Percentiles rank a stretch among this genome's conserved stretches.
Conservation (phyloP, 2,888 invertebrate species). For the Philonicus albiceps region DNA sequence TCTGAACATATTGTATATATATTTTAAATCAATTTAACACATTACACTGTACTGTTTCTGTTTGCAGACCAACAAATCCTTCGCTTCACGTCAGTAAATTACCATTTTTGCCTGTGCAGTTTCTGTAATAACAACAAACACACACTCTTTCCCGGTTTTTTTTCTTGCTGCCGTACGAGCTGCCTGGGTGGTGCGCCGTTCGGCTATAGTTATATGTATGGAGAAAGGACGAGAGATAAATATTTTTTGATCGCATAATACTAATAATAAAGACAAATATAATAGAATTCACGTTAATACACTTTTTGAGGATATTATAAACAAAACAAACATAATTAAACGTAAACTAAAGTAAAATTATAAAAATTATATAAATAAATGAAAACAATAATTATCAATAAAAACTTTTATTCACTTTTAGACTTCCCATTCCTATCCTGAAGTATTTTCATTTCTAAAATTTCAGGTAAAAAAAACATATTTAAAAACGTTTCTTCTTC, state of each 20-base stretch:
- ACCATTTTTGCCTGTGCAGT: conserved; percentile 61
- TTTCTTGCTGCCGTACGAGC: conserved; percentile 6
- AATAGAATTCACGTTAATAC: conserved; percentile 36
- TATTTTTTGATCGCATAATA: conserved; percentile 34
- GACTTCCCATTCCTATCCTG: not conserved
- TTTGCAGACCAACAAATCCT: conserved; percentile 58
- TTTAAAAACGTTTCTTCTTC: too few species aligned
- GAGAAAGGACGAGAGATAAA: conserved; percentile 5
- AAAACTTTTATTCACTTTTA: not conserved
- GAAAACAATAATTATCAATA: not conserved
- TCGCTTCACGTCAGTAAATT: conserved; percentile 60
- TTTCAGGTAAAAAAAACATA: too few species aligned
- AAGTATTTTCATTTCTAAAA: too few species aligned
- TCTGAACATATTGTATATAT: not conserved
- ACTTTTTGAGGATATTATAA: conserved; percentile 19
- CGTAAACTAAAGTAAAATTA: conserved; percentile 1
- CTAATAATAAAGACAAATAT: conserved; percentile 9
- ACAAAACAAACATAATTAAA: not conserved
- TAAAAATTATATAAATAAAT: conserved; percentile 17
- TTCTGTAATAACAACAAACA: conserved; percentile 54
- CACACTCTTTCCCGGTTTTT: conserved; percentile 3
- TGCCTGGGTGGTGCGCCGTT: not conserved
- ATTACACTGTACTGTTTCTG: conserved; percentile 52
- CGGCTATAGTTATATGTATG: not conserved
- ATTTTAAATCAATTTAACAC: not conserved